Base-by-base conservation (phyloP, 2,888 invertebrate species). In the Amblyteles armatorius region DNA sequence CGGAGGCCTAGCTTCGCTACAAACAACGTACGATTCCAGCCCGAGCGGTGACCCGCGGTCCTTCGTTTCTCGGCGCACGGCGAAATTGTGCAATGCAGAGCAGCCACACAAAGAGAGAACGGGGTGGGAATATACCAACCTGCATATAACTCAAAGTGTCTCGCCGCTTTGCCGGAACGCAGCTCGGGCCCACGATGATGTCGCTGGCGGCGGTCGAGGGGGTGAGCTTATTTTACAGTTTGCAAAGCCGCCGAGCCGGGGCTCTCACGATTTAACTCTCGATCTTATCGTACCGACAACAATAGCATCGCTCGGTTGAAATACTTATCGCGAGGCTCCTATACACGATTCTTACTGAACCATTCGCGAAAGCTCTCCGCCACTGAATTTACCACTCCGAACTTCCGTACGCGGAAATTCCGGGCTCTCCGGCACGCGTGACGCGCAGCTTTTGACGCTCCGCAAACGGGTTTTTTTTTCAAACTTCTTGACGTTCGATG, bases 121-220 rank as follows among this genome's bases (percentile, higher is more conserved):
- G 44, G 13, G 16, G 44, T 16, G 44, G 16, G 16, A 48, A 48
- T 48, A 16, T 2, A 4, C 85, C 87, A 88, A 87, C 86, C 88
- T 86, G 90, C 89, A 91, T 91, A 91, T 91, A 91, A 91, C 89
- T 91, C 91, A 91, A 91, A 91, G 91, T 91, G 91, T 91, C 91
- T 88, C 89, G 88, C 29, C 33, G 76, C 71, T 72, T 65, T 48
- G 69, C 44, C 22, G 76, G 52, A 60, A 65, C 60, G 68, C 36
- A 33, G 29, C 60, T n/a, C 57, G 19, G 4, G 16, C 69, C 76
- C 52, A 71, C 60, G 82, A 67, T 82, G 82, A 77, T 82, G 82
- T 44, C 67, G 22, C 19, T 16, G 29, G 63, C 16, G 16, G 63
- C 48, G 55, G 72, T 40, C 63, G 63, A 26, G 16, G 33, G 68